Percentiles rank a stretch among this genome's conserved stretches.
Evolutionary conservation across 2,113 vertebrate species (phyloP).

Genomic region (Trichomycterus rosablanca): DNA sequence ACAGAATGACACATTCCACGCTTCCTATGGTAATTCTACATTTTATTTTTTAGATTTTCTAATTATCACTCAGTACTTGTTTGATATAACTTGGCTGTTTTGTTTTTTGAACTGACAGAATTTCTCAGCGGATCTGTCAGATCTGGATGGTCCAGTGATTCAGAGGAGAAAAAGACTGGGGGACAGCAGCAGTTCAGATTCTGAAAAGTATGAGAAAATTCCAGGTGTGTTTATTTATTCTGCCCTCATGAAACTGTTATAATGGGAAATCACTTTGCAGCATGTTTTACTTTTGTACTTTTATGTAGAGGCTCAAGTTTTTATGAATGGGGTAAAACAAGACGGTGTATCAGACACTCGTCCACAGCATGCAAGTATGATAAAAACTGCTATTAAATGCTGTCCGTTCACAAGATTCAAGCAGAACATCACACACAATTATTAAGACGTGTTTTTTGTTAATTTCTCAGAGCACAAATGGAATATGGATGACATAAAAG

Average conservation of each 20-base stretch:
- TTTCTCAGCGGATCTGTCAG: slow-evolving; percentile 75
- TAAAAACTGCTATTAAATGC: not conserved
- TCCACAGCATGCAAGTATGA: not conserved
- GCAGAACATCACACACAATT: not conserved
- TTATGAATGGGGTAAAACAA: slow-evolving; percentile 66
- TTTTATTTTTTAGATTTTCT: not conserved
- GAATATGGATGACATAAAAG: slow-evolving; percentile 57
- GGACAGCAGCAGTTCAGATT: slow-evolving; percentile 89
- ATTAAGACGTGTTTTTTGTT: slow-evolving; percentile 5
- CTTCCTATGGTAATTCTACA: slow-evolving; percentile 82
- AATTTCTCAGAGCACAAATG: slow-evolving; percentile 28
- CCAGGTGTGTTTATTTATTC: slow-evolving; percentile 63
- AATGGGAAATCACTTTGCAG: not conserved
- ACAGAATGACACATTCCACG: slow-evolving; percentile 65
- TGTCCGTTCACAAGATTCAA: not conserved
- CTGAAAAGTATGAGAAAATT: slow-evolving; percentile 75
- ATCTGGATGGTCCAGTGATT: slow-evolving; percentile 73
- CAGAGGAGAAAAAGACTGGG: slow-evolving; percentile 71
- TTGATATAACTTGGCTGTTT: not conserved
- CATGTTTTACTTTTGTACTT: not conserved
- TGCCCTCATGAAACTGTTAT: not conserved
- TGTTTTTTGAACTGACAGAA: slow-evolving; percentile 56
- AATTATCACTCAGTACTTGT: not conserved
- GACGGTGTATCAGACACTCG: slow-evolving; percentile 54
- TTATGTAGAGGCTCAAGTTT: slow-evolving; percentile 62